Evolutionary conservation across 2,888 invertebrate species (phyloP).

Genomic region (Busseola fusca): DNA sequence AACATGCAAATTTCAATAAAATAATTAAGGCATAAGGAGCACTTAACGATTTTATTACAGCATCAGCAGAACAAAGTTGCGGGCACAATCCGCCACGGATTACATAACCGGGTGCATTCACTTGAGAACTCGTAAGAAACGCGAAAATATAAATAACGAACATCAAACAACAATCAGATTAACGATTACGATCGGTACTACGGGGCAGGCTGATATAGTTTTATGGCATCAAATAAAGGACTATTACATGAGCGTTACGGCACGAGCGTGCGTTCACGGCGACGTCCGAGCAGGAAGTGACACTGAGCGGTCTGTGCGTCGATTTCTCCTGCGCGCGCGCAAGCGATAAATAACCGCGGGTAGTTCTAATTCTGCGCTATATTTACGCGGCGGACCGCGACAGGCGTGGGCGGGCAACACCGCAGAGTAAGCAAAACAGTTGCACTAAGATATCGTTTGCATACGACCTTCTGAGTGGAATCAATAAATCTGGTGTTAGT

Average conservation of each 20-base stretch:
- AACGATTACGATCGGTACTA: conserved; percentile 63
- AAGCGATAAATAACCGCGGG: conserved; percentile 83
- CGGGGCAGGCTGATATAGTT: conserved; percentile 72
- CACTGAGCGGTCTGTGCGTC: conserved; percentile 66
- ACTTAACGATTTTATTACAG: conserved; percentile 56
- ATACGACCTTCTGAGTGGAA: conserved; percentile 53
- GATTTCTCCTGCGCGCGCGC: conserved; percentile 69
- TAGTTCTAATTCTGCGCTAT: conserved; percentile 85
- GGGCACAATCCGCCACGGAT: conserved; percentile 37
- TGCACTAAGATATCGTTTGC: conserved; percentile 71
- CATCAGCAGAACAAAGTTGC: conserved; percentile 50
- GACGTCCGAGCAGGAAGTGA: conserved; percentile 81
- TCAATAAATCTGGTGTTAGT: conserved; percentile 49
- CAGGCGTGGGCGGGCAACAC: conserved; percentile 76
- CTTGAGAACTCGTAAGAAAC: conserved; percentile 46
- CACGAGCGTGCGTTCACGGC: conserved; percentile 70
- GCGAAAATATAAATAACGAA: conserved; percentile 61
- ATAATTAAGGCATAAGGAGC: conserved; percentile 58
- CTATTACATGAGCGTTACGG: conserved; percentile 72
- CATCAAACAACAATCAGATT: conserved; percentile 66
- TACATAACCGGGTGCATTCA: conserved; percentile 57
- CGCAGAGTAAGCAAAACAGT: conserved; percentile 75
- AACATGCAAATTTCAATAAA: conserved; percentile 57
- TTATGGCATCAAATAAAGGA: conserved; percentile 77
- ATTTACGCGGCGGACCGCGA: conserved; percentile 79